Evolutionary conservation across 2,888 invertebrate species (phyloP), one percentile per base, ranked within the genome.

Genomic region (Lithodes maja): DNA sequence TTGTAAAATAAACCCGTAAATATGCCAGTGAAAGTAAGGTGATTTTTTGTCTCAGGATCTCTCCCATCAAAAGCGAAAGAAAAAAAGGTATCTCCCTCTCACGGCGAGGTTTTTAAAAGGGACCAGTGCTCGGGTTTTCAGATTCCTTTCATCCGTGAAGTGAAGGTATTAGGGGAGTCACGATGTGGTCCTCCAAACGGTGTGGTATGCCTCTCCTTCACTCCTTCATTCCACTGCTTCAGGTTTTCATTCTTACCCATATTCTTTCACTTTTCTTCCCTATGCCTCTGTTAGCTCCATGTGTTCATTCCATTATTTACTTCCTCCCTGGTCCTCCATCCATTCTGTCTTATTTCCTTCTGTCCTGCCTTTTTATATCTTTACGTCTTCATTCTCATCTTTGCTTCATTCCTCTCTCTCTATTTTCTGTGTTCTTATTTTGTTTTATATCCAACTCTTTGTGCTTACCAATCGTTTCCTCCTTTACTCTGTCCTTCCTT

Each of bases 111-210:
- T 61, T 61, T 61, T 7, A 61, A 61, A 61, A 61, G 61, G 12
- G 61, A 12, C 74, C 74, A n/a, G 15, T 17, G 17, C 75, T n/a
- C 77, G 3, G 2, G 5, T 33, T 53, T 15, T 78, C 53, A 9
- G 7, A 17, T 9, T 78, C 53, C n/a, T 53, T 53, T 53, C 53
- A 52, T 78, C n/a, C 53, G 54, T 85, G 52, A 75, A 85, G 79
- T 52, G 50, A 79, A 53, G 61, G 79, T 79, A 79, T 85, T 79
- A 79, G 79, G n/a, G 85, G 17, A 79, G 79, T 85, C 85, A 85
- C 85, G 85, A 85, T 53, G 71, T 33, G 49, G 75, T 75, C 55
- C 17, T 55, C 61, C 61, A 61, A 61, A 12, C 61, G 7, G 61
- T 61, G 12, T 61, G 61, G 7, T 7, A 7, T 9, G 2, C 1